Percentiles rank a stretch among this genome's conserved stretches.
Conservation (phyloP, 2,888 invertebrate species). For the Amphiduros pacificus region DNA sequence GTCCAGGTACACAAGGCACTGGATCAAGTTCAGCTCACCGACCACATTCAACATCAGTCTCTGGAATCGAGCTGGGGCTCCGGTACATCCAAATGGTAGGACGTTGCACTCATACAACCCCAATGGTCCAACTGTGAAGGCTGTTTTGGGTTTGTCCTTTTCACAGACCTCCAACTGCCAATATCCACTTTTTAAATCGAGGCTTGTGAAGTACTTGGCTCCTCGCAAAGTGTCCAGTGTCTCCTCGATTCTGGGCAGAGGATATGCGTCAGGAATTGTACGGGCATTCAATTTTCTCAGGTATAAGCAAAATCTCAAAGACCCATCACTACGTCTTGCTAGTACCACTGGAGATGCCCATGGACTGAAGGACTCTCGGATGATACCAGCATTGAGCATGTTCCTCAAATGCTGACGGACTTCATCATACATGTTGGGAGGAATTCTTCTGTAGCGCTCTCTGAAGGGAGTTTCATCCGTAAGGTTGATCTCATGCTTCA, state of each 20-base stretch:
- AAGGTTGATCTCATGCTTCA: background rate
- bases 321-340: background rate
- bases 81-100: background rate
- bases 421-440: background rate
- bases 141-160: background rate
- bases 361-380: background rate
- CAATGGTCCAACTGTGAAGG: background rate
- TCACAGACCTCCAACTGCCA: background rate
- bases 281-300: background rate
- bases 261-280: background rate
- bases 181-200: background rate
- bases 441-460: background rate
- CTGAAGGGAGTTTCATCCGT: background rate
- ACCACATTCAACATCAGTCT: background rate
- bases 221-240: background rate
- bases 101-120: background rate
- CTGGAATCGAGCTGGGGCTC: background rate
- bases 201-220: background rate
- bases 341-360: background rate
- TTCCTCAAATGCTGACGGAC: background rate
- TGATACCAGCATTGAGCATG: background rate
- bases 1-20: conserved; percentile 23
- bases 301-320: background rate
- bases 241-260: background rate
- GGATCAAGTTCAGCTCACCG: background rate